Percentiles rank a stretch among this genome's conserved stretches.
These are phyloP conservation scores for Cataglyphis cursor DNA, from an alignment of 2,888 invertebrate genomes.

Conservation along the genomic window DNA sequence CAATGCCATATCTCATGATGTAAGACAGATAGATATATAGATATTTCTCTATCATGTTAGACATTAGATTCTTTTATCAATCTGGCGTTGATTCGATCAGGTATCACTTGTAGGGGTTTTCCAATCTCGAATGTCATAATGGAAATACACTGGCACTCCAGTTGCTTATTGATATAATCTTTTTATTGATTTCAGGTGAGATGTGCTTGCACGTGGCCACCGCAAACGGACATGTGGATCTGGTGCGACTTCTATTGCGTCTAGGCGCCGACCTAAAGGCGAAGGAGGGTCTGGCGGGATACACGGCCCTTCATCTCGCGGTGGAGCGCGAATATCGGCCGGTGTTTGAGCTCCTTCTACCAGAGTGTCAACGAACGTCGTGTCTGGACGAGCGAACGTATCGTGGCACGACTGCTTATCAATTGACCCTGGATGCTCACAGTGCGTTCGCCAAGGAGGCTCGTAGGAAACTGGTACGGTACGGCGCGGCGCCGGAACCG, in stretches of 20 bases:
- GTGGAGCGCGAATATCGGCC: constrained; percentile 90
- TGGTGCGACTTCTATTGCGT: constrained; percentile 91
- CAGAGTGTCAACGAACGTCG: constrained; percentile 88
- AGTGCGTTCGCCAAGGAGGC: constrained; percentile 78
- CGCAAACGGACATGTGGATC: constrained; percentile 90
- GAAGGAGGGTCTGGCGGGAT: constrained; percentile 92
- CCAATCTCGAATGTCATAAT: not conserved
- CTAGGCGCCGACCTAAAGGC: constrained; percentile 95
- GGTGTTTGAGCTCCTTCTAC: constrained; percentile 89
- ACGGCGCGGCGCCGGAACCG: constrained; percentile 82
- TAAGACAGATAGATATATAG: not conserved
- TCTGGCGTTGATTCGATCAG: not conserved
- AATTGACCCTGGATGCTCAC: constrained; percentile 88
- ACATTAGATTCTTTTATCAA: not conserved
- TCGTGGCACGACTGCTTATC: constrained; percentile 91
- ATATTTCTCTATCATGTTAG: not conserved
- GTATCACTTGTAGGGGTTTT: not conserved
- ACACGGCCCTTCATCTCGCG: constrained; percentile 93
- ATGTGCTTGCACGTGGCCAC: constrained; percentile 95
- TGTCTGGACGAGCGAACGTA: constrained; percentile 89
- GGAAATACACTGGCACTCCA: not conserved
- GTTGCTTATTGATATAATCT: not conserved
- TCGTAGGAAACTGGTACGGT: constrained; percentile 80
- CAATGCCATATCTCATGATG: not conserved
- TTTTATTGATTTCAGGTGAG: constrained; percentile 91